Evolutionary conservation across 1,140 invertebrate species (phyloP), one percentile per base, ranked within the genome.

Genomic region (Glossosoma conforme): DNA sequence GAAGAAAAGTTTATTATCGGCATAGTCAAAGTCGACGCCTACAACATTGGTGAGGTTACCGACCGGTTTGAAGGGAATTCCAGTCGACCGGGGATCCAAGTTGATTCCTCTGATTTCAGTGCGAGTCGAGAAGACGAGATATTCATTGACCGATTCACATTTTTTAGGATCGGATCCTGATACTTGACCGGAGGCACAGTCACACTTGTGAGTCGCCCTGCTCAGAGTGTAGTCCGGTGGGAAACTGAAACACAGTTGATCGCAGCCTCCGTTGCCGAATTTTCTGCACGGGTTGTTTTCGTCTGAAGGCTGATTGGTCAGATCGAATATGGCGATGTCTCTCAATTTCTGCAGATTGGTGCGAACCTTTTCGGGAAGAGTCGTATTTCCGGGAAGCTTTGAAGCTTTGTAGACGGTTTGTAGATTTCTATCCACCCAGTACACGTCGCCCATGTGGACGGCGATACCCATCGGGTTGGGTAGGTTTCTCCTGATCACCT

Each of bases 381-480:
- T 79, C 1, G 72, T 82, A 43, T 89, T 88, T 13, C 81, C 84
- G 0, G 81, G 80, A 25, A 84, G 61, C 70, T 93, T 92, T 3
- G 85, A 89, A 0, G 88, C 86, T 66, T 85, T 88, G 65, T 89
- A 96, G 2, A 97, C 85, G 0, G 89, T 87, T 52, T 85, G 82
- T 0, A 98, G 73, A 68, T 98, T 97, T 37, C 91, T 78, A 65
- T 99, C 97, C 0, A 97, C 92, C 95, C 95, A 99, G 65, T 91
- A 98, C 0, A 99, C 85, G 48, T 88, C 85, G 17, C 78, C 76
- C 32, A 84, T 82, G 56, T 89, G 83, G 2, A 98, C 79, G 0
- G 93, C 88, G 14, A 97, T 83, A 37, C 93, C 94, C 83, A 95
- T 93, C 1, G 95, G 94, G 64, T 94, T 96, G 0, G 96, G 95